phyloP scores from a whole-genome alignment of 2,888 invertebrate species.

The Drosophila trichaetosa region DNA sequence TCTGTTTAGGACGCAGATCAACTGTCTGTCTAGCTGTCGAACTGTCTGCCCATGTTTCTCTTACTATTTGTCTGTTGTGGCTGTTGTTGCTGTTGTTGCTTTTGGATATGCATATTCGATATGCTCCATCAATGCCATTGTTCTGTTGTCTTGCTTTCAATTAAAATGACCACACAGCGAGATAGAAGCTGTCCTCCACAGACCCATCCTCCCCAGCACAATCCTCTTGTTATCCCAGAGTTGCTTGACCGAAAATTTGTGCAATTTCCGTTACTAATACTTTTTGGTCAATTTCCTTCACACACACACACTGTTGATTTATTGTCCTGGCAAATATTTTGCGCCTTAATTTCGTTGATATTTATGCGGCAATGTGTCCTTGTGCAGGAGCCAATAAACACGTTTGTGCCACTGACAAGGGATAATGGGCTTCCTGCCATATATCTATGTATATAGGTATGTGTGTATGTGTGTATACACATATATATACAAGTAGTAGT shows the following conservation, averaged over 20 bases:
- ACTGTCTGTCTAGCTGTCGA: slow-evolving; percentile 21
- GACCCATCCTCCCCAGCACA: background rate
- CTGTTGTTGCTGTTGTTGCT: slow-evolving; percentile 11
- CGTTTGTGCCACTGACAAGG: slow-evolving; percentile 80
- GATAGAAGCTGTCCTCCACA: slow-evolving; percentile 12
- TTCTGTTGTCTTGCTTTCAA: slow-evolving; percentile 72
- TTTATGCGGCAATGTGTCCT: slow-evolving; percentile 76
- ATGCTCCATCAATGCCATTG: slow-evolving; percentile 73
- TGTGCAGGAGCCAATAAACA: slow-evolving; percentile 73
- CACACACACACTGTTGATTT: slow-evolving; percentile 51
- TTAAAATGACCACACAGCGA: slow-evolving; percentile 68
- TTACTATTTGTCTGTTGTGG: slow-evolving; percentile 11
- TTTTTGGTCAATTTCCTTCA: slow-evolving; percentile 77
- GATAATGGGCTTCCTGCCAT: slow-evolving; percentile 73
- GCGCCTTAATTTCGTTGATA: slow-evolving; percentile 78
- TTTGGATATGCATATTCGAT: slow-evolving; percentile 69
- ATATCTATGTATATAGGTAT: slow-evolving; percentile 3
- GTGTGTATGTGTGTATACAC: background rate
- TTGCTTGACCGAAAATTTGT: slow-evolving; percentile 70
- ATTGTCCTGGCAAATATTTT: slow-evolving; percentile 64
- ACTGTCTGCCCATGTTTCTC: slow-evolving; percentile 20
- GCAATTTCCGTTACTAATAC: slow-evolving; percentile 80
- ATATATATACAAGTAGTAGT: slow-evolving; percentile 2
- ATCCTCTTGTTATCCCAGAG: slow-evolving; percentile 25
- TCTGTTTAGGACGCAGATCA: slow-evolving; percentile 17